phyloP scores from a whole-genome alignment of 2,797 vertebrate species.

The Alcedo atthis region DNA sequence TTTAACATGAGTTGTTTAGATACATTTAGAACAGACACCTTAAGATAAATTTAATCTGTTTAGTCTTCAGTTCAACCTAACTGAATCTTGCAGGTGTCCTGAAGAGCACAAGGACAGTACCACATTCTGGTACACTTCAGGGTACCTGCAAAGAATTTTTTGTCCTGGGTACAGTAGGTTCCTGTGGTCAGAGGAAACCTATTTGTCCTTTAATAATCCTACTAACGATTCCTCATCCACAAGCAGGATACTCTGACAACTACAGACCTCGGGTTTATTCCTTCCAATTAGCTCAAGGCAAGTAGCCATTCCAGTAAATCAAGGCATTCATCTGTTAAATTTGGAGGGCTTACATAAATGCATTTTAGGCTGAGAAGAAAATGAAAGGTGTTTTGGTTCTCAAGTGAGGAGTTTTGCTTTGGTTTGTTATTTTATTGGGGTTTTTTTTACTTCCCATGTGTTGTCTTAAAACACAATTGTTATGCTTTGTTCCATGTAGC shows the following conservation, averaged over 20 bases:
- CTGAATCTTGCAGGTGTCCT: background rate
- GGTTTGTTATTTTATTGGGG: background rate
- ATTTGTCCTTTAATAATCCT: background rate
- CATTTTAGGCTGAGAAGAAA: background rate
- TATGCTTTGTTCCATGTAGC: background rate
- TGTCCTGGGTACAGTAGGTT: background rate
- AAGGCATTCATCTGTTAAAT: background rate
- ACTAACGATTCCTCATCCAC: background rate
- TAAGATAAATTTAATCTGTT: background rate
- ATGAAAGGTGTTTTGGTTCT: background rate
- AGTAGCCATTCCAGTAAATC: background rate
- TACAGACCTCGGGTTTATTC: background rate
- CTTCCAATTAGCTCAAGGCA: background rate
- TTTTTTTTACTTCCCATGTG: background rate
- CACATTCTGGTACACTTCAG: background rate
- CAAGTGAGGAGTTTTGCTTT: background rate
- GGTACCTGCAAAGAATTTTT: background rate
- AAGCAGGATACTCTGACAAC: background rate
- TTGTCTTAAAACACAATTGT: background rate
- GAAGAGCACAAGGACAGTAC: background rate
- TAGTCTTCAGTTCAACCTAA: background rate
- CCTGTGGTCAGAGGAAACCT: background rate
- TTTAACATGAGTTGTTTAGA: background rate
- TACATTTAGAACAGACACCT: background rate
- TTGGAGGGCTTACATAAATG: background rate